phyloP scores from a whole-genome alignment of 2,888 invertebrate species.

The Lepeophtheirus nordmannii region DNA sequence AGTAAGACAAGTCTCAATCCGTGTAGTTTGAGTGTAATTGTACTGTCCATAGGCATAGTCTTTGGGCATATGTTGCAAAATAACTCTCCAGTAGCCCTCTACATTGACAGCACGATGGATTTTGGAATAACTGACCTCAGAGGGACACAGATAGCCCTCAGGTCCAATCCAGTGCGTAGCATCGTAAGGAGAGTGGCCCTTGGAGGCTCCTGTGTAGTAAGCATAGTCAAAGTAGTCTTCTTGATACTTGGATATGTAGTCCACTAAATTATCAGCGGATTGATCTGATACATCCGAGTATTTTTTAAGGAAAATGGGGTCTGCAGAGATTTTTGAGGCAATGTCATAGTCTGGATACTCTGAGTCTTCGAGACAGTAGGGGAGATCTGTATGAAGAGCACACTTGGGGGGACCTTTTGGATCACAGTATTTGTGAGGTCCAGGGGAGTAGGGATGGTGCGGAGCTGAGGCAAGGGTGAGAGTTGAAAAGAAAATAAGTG shows the following conservation, averaged over 20 bases:
- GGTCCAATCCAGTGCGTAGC: constrained; percentile 30
- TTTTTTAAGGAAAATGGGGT: constrained; percentile 29
- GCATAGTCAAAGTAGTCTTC: constrained; percentile 30
- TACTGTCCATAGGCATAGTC: constrained; percentile 23
- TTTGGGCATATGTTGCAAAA: constrained; percentile 27
- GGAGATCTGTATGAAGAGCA: constrained; percentile 27
- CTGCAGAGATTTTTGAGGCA: constrained; percentile 28
- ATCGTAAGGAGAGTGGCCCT: constrained; percentile 28
- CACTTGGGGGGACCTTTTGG: constrained; percentile 28
- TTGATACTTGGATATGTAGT: constrained; percentile 27
- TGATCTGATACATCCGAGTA: constrained; percentile 30
- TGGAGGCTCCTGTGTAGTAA: constrained; percentile 29
- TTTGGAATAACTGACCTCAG: constrained; percentile 28
- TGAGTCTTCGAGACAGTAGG: constrained; percentile 29
- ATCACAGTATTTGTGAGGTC: constrained; percentile 28
- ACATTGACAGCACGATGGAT: constrained; percentile 27
- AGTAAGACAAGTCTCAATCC: constrained; percentile 29
- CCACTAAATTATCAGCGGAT: constrained; percentile 30
- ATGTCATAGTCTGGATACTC: constrained; percentile 30
- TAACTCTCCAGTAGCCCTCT: constrained; percentile 28
- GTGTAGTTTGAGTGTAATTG: constrained; percentile 27
- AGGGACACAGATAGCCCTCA: constrained; percentile 30
- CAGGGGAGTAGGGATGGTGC: constrained; percentile 24
- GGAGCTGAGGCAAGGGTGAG: constrained; percentile 1
- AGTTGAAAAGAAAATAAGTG: too few species aligned